A percentile compares a stretch with the other conserved stretches of the same genome.
These are phyloP conservation scores for Halocynthia roretzi DNA, from an alignment of 23 tunicate genomes.

Conservation along the genomic window DNA sequence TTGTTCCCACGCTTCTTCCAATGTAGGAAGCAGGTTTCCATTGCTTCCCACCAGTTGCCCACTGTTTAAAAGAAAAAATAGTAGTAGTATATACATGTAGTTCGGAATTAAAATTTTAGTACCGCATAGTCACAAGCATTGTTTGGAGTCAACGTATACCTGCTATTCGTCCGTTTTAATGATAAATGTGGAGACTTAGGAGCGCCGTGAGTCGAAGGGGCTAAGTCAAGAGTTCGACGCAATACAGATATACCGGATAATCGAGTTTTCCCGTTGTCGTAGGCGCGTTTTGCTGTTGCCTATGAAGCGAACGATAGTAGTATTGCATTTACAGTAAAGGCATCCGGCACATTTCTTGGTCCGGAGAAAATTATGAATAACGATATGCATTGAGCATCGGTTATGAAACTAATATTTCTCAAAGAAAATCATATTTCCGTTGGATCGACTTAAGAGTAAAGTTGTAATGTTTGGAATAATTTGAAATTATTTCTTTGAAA, in stretches of 20 bases:
- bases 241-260: slow-evolving; percentile 67
- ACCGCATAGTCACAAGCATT: background rate
- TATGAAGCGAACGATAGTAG: background rate
- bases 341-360: too few relatives aligned
- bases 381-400: too few relatives aligned
- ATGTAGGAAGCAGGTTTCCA: slow-evolving; percentile 55
- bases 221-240: slow-evolving; percentile 53
- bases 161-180: slow-evolving; percentile 44
- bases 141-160: slow-evolving; percentile 24
- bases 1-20: slow-evolving; percentile 64
- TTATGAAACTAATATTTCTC: too few relatives aligned
- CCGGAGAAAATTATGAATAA: too few relatives aligned
- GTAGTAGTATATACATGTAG: background rate
- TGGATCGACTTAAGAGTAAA: too few relatives aligned
- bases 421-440: too few relatives aligned
- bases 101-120: background rate
- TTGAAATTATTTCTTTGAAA: too few relatives aligned
- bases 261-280: slow-evolving; percentile 76
- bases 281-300: slow-evolving; percentile 51
- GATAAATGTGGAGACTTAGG: slow-evolving; percentile 24
- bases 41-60: slow-evolving; percentile 39
- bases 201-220: slow-evolving; percentile 57
- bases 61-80: slow-evolving; percentile 22
- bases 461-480: too few relatives aligned
- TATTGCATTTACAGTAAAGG: too few relatives aligned